Conservation (phyloP, 1,140 invertebrate genomes). For the Laodelphax striatellus region DNA sequence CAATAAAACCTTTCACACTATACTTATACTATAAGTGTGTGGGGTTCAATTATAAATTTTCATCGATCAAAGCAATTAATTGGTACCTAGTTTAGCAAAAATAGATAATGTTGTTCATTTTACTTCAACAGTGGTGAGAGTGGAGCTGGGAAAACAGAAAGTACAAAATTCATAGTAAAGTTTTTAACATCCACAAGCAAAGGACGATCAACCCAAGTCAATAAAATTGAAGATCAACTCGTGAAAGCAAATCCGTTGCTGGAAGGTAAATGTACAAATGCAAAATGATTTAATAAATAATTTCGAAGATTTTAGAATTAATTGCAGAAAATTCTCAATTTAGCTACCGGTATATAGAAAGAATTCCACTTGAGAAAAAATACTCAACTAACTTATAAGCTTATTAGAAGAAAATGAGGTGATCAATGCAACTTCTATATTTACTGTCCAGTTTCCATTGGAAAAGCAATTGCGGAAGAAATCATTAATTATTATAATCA, state of each 20-base stretch:
- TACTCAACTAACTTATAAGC: no score
- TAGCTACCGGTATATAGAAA: no score
- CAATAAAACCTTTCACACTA: no score
- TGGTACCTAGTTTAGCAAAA: no score
- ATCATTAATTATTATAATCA: not conserved
- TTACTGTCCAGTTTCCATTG: not conserved
- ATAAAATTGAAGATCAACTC: conserved; percentile 78
- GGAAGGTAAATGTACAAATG: conserved; percentile 44
- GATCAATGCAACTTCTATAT: no score
- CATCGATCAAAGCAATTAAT: no score
- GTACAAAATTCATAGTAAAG: conserved; percentile 94
- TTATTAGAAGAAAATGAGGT: no score
- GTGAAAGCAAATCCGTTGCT: conserved; percentile 76
- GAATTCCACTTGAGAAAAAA: no score
- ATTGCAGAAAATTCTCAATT: not conserved
- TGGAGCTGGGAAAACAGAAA: conserved; percentile 98
- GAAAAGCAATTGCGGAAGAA: not conserved
- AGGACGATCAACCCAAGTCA: conserved; percentile 84
- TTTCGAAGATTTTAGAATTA: not conserved
- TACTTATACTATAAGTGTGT: no score
- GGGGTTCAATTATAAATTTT: no score
- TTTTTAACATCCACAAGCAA: conserved; percentile 96
- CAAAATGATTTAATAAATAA: not conserved
- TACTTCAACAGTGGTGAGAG: conserved; percentile 73
- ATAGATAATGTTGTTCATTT: no score